Percentiles rank a stretch among this genome's conserved stretches.
These are phyloP conservation scores for Neogobius melanostomus DNA, from an alignment of 2,113 vertebrate genomes.

Conservation along the genomic window DNA sequence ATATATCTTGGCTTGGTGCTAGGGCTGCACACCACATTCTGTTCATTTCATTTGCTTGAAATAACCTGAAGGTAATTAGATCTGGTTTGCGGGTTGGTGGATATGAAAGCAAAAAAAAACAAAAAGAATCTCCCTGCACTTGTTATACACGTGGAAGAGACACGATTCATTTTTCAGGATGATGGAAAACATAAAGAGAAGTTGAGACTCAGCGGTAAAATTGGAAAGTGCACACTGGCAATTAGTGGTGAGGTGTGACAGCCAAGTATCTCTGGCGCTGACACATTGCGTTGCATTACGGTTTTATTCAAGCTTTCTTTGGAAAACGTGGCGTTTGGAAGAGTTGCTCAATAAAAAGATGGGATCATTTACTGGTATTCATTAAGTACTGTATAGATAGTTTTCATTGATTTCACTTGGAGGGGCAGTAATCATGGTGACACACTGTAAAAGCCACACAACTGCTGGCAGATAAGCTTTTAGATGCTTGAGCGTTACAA, in stretches of 20 bases:
- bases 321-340: conserved; percentile 46
- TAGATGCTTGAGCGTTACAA: too few relatives aligned
- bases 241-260: conserved; percentile 66
- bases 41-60: too few relatives aligned
- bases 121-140: neutral
- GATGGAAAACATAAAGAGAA: conserved; percentile 41
- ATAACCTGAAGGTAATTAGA: neutral
- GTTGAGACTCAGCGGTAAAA: conserved; percentile 25
- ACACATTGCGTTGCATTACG: conserved; percentile 37
- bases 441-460: too few relatives aligned
- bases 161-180: conserved; percentile 4
- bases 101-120: neutral
- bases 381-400: too few relatives aligned
- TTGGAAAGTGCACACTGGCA: conserved; percentile 56
- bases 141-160: conserved; percentile 36
- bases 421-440: too few relatives aligned
- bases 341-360: neutral
- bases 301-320: conserved; percentile 22
- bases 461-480: too few relatives aligned
- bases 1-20: too few relatives aligned
- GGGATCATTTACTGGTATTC: too few relatives aligned
- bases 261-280: conserved; percentile 57
- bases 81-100: neutral
- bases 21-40: too few relatives aligned
- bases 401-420: too few relatives aligned